Evolutionary conservation across 2,888 invertebrate genomes (phyloP).

Genomic region (Salticus scenicus): DNA sequence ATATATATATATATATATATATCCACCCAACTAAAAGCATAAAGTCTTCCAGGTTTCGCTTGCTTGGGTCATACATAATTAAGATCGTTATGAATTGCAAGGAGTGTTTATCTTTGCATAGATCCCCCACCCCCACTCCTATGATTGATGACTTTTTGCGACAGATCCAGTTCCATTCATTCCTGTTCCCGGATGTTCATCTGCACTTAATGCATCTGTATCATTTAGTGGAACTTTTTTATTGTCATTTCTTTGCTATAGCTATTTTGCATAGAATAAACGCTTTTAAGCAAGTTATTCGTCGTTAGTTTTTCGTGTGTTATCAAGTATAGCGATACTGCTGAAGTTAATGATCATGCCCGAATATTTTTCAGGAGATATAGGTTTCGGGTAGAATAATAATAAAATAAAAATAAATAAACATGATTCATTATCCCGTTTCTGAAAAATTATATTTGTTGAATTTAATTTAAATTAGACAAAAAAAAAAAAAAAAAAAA

Average conservation of each 20-base stretch:
- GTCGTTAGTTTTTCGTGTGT: no score
- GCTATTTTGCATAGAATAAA: neutral
- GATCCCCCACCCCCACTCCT: neutral
- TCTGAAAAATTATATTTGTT: no score
- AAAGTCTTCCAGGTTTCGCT: neutral
- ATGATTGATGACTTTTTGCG: neutral
- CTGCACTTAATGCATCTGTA: slow-evolving; percentile 3
- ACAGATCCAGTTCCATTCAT: slow-evolving; percentile 2
- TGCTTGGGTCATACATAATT: neutral
- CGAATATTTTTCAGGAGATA: neutral
- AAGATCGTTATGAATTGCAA: slow-evolving; percentile 15
- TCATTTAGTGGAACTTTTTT: neutral
- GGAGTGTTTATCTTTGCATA: slow-evolving; percentile 15
- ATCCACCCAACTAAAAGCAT: neutral
- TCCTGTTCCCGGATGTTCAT: neutral
- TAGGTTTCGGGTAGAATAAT: no score
- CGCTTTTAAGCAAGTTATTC: neutral
- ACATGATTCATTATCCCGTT: no score
- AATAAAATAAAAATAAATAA: no score
- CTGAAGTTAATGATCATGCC: neutral
- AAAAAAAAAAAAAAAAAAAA: no score
- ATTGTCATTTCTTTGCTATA: neutral
- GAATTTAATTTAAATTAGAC: no score
- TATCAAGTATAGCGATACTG: neutral
- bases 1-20: no score